These are phyloP conservation scores for Aradophagus sp. DNA, from an alignment of 1,140 invertebrate genomes.

Conservation along the genomic window DNA sequence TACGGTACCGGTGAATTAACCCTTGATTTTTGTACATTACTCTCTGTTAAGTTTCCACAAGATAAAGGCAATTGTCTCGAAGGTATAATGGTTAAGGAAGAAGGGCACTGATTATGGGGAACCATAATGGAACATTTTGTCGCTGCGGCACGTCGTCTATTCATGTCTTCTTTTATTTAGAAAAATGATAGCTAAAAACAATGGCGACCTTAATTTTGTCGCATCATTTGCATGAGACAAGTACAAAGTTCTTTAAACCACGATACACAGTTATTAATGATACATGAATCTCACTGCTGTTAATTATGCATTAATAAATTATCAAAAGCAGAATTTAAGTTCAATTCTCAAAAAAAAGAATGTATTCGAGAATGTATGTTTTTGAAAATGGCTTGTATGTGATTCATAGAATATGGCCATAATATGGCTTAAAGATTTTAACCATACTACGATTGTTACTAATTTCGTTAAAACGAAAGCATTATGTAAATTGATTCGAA, in stretches of 20 bases:
- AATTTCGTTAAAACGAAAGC: no score
- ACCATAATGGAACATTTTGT: slow-evolving; percentile 64
- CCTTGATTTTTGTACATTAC: slow-evolving; percentile 73
- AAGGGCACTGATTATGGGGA: slow-evolving; percentile 67
- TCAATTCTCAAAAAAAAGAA: neutral
- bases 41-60: slow-evolving; percentile 63
- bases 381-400: no score
- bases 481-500: no score
- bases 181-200: slow-evolving; percentile 58
- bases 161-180: slow-evolving; percentile 71
- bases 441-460: no score
- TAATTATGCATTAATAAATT: no score
- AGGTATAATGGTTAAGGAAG: slow-evolving; percentile 57
- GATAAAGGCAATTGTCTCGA: slow-evolving; percentile 73
- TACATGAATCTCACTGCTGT: no score
- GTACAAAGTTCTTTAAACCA: slow-evolving; percentile 3
- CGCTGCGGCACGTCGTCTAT: slow-evolving; percentile 60
- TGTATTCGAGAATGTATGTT: no score
- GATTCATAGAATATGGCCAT: no score
- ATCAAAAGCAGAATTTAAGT: slow-evolving; percentile 1
- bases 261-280: slow-evolving; percentile 17
- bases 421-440: no score
- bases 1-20: slow-evolving; percentile 69
- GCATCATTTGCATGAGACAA: slow-evolving; percentile 16
- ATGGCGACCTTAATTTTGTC: slow-evolving; percentile 30